These are phyloP conservation scores for Lateolabrax maculatus DNA, from an alignment of 2,797 vertebrate species.

Conservation along the genomic window DNA sequence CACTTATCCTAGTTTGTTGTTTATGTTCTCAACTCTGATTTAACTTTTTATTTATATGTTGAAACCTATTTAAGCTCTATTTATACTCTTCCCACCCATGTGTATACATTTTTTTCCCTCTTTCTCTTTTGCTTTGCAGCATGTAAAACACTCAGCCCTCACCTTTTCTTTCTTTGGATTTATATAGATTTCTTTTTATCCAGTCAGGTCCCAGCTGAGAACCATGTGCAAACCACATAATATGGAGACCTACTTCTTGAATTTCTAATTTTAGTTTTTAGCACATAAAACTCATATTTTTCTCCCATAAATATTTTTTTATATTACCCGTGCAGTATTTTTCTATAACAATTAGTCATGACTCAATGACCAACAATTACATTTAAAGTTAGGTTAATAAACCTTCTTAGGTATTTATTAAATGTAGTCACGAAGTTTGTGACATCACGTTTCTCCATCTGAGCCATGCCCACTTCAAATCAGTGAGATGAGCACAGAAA, in stretches of 20 bases:
- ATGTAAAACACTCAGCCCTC: conserved; percentile 24
- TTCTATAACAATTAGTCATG: neutral
- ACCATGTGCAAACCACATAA: conserved; percentile 33
- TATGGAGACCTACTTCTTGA: conserved; percentile 44
- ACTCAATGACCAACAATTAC: neutral
- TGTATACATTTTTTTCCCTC: conserved; percentile 5
- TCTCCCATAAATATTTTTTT: neutral
- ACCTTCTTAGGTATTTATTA: neutral
- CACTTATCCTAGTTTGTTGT: conserved; percentile 3
- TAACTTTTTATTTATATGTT: conserved; percentile 47
- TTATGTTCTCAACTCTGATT: conserved; percentile 16
- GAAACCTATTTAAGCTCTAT: conserved; percentile 24
- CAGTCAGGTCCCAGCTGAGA: conserved; percentile 51
- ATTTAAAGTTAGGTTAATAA: neutral
- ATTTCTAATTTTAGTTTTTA: conserved; percentile 40
- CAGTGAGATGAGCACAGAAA: neutral
- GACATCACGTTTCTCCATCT: neutral
- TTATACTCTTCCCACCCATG: conserved; percentile 30
- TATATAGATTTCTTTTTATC: conserved; percentile 48
- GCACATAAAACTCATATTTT: neutral
- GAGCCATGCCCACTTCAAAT: neutral
- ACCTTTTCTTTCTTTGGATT: conserved; percentile 32
- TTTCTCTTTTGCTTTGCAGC: conserved; percentile 19
- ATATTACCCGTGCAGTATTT: neutral
- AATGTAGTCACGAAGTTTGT: neutral